phyloP scores from a whole-genome alignment of 2,113 vertebrate species.

The Pterocles burchelli region DNA sequence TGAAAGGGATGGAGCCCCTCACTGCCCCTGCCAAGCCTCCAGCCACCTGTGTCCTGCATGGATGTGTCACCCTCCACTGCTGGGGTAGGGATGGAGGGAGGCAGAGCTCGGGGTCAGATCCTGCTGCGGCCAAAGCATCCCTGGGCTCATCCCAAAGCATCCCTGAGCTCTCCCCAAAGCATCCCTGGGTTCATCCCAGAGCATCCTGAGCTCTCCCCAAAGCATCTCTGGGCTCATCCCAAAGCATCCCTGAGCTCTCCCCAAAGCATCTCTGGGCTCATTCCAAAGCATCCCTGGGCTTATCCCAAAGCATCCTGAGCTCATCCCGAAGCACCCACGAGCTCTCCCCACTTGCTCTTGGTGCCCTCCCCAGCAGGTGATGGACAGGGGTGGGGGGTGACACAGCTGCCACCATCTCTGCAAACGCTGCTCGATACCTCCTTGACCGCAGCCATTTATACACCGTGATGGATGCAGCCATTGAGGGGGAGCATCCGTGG shows the following conservation, averaged over 20 bases:
- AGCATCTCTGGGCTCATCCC: too few relatives aligned
- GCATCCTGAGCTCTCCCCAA: too few relatives aligned
- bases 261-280: not conserved
- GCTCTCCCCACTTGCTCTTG: not conserved
- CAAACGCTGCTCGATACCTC: not conserved
- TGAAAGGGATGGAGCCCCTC: not conserved
- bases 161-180: too few relatives aligned
- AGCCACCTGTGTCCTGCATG: fast-evolving
- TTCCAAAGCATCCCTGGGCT: too few relatives aligned
- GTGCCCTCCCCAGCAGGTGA: not conserved
- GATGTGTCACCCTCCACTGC: fast-evolving
- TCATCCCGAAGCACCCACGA: not conserved
- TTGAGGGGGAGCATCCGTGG: not conserved
- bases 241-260: too few relatives aligned
- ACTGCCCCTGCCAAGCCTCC: not conserved
- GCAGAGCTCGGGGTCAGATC: not conserved
- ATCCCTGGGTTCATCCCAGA: not conserved
- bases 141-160: too few relatives aligned
- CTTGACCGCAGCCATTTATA: not conserved
- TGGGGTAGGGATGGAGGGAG: not conserved
- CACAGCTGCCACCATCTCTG: not conserved
- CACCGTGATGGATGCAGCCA: constrained; percentile 18
- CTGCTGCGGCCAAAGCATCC: not conserved
- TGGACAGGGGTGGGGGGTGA: not conserved
- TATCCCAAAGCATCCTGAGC: too few relatives aligned